Conservation (phyloP, 2,797 vertebrate genomes). For the Pangasius larnaudii region DNA sequence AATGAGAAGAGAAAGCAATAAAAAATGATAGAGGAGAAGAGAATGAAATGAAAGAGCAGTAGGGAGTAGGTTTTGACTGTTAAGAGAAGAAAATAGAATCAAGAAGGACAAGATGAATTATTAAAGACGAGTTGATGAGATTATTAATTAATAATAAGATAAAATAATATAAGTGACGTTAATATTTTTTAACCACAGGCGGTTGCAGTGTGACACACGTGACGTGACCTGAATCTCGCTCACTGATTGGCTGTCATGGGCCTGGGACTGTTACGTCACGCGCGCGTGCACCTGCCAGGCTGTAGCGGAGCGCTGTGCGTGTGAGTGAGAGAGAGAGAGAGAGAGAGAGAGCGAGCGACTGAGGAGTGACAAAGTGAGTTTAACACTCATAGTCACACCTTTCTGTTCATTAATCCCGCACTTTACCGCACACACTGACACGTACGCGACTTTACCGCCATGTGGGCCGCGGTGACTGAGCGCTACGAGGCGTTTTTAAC, state of each 20-base stretch:
- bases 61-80: background rate
- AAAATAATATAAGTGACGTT: background rate
- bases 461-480: conserved; percentile 70
- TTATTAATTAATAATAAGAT: background rate
- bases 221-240: background rate
- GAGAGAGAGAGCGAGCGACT: background rate
- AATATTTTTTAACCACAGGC: background rate
- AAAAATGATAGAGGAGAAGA: background rate
- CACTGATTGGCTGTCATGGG: background rate
- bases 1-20: background rate
- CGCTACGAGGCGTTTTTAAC: conserved; percentile 80
- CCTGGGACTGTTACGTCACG: background rate
- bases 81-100: no score
- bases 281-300: background rate
- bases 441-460: conserved; percentile 28
- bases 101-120: background rate
- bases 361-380: conserved; percentile 12
- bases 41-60: no score
- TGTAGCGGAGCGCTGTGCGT: background rate
- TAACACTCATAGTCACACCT: background rate
- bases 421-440: background rate
- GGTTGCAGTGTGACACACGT: background rate
- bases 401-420: background rate
- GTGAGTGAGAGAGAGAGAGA: background rate
- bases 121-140: background rate